Percentiles rank a stretch among this genome's conserved stretches.
These are phyloP conservation scores for Dasyurus viverrinus DNA, from an alignment of 2,113 vertebrate genomes.

Conservation along the genomic window DNA sequence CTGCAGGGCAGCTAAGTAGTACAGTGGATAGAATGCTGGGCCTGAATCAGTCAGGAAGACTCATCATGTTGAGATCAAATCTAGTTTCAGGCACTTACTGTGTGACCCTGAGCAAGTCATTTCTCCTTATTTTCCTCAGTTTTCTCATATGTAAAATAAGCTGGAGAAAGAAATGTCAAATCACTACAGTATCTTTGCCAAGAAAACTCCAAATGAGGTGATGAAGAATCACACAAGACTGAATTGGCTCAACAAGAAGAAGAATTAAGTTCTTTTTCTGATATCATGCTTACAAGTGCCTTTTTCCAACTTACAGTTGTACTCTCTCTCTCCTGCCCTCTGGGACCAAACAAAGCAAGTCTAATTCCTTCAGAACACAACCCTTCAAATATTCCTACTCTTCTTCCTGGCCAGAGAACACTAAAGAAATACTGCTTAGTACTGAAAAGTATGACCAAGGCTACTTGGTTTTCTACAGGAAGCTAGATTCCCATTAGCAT, in stretches of 20 bases:
- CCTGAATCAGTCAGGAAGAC: too few relatives aligned
- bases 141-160: not conserved
- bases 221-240: not conserved
- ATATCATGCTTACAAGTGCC: not conserved
- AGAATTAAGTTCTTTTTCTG: not conserved
- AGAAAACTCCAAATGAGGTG: not conserved
- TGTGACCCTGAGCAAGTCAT: not conserved
- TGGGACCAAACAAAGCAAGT: not conserved
- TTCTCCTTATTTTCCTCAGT: not conserved
- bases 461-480: not conserved
- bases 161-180: not conserved
- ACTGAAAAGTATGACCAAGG: not conserved
- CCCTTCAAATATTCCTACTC: not conserved
- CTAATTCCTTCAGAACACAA: not conserved
- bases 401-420: not conserved
- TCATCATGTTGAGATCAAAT: not conserved
- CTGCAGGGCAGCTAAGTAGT: not conserved
- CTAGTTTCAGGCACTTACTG: not conserved
- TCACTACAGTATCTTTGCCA: not conserved
- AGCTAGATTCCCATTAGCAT: not conserved
- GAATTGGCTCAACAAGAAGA: not conserved
- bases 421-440: not conserved
- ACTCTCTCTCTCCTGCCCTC: not conserved
- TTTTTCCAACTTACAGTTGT: not conserved
- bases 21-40: not conserved